Evolutionary conservation across 2,797 vertebrate genomes (phyloP).

Genomic region (Manis pentadactyla): DNA sequence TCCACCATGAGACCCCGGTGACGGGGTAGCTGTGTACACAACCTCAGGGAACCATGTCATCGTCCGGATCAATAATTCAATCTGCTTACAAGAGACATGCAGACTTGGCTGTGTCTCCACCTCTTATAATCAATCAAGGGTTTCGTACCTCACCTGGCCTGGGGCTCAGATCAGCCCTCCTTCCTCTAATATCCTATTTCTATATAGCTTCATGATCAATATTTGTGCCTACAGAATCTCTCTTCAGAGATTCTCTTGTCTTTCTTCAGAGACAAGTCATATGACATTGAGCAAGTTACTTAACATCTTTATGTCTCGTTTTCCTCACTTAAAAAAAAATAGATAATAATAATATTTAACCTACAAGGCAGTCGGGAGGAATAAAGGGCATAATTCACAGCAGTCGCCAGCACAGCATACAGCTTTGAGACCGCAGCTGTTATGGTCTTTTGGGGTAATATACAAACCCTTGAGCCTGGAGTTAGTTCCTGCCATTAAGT

Average conservation of each 20-base stretch:
- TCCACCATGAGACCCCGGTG: not conserved
- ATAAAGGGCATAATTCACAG: rapidly evolving
- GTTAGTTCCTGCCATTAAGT: not conserved
- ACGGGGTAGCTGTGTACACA: not conserved
- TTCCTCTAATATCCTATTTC: not conserved
- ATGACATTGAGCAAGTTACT: not conserved
- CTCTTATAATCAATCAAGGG: not conserved
- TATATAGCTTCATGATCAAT: not conserved
- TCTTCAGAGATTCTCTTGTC: not conserved
- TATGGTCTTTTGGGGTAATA: rapidly evolving
- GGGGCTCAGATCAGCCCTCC: too few species aligned
- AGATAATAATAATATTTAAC: not conserved
- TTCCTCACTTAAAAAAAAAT: not conserved
- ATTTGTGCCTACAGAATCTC: not conserved
- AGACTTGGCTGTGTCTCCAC: rapidly evolving
- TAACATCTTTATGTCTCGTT: not conserved
- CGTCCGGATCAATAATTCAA: not conserved
- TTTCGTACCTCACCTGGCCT: not conserved
- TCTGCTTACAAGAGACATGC: not conserved
- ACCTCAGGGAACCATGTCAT: not conserved
- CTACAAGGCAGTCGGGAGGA: not conserved
- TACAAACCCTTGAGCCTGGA: not conserved
- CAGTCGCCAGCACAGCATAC: rapidly evolving
- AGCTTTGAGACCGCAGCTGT: not conserved
- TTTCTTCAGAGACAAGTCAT: not conserved